Conservation (phyloP, 2,888 invertebrate species). For the Apamea epomidion region DNA sequence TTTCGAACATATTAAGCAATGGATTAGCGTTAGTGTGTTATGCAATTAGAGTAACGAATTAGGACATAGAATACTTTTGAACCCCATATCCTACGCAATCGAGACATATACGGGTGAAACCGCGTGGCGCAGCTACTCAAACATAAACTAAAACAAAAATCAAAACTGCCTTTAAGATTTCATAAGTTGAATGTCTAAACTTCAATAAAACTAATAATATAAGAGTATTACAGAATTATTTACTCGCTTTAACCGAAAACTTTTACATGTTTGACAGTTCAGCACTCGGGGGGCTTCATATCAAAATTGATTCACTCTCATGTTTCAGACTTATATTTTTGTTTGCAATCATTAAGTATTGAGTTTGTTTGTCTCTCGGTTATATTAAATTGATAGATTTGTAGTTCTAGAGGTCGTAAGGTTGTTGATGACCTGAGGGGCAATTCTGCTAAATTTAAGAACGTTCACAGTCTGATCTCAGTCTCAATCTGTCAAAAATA, state of each 20-base stretch:
- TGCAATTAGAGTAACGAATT: too few relatives aligned
- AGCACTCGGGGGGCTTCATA: conserved; percentile 49
- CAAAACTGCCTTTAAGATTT: conserved; percentile 14
- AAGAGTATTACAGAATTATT: conserved; percentile 36
- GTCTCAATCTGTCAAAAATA: too few relatives aligned
- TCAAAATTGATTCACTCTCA: conserved; percentile 26
- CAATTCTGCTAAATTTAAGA: too few relatives aligned
- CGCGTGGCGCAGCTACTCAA: neutral
- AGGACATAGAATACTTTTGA: too few relatives aligned
- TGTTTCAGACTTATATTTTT: conserved; percentile 24
- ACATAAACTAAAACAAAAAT: neutral
- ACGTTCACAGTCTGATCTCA: too few relatives aligned
- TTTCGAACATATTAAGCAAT: too few relatives aligned
- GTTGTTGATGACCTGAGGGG: too few relatives aligned
- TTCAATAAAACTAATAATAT: conserved; percentile 37
- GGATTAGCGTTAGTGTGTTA: too few relatives aligned
- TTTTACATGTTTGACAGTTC: conserved; percentile 67
- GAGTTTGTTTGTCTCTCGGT: neutral
- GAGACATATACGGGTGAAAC: too few relatives aligned
- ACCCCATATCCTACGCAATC: too few relatives aligned
- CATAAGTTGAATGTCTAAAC: neutral
- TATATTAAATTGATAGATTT: neutral
- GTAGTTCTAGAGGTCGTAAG: neutral
- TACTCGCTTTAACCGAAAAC: conserved; percentile 35
- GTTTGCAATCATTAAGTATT: conserved; percentile 10